A percentile compares a stretch with the other conserved stretches of the same genome.
Conservation (phyloP, 2,888 invertebrate genomes). For the Neelides folsomi region DNA sequence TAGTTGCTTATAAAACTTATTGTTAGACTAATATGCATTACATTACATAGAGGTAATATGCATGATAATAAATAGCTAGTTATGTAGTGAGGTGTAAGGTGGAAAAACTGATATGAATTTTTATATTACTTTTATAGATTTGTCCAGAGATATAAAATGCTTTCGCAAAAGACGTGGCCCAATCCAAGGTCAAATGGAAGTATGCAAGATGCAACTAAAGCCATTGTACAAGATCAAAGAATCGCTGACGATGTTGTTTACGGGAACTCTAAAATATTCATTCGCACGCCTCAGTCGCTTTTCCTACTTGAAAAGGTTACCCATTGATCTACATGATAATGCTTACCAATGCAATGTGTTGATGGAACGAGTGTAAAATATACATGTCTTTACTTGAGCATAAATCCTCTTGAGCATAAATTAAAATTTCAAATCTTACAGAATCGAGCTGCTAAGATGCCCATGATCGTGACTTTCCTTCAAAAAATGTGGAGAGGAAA, state of each 20-base stretch:
- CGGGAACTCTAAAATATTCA: conserved; percentile 91
- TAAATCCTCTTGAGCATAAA: background rate
- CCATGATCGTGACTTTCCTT: conserved; percentile 76
- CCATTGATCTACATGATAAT: background rate
- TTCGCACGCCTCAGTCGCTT: conserved; percentile 79
- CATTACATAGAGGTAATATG: no score
- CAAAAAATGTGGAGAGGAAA: conserved; percentile 91
- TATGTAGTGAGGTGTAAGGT: no score
- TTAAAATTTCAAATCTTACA: conserved; percentile 31
- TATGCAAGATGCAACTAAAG: conserved; percentile 69
- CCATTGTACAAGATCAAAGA: conserved; percentile 66
- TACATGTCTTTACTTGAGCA: background rate
- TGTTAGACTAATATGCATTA: no score
- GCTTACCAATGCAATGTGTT: background rate
- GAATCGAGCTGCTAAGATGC: conserved; percentile 71
- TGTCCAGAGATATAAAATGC: conserved; percentile 76
- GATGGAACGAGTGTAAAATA: background rate
- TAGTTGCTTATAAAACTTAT: no score
- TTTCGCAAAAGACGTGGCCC: conserved; percentile 91
- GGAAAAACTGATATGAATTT: background rate
- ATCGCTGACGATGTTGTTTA: conserved; percentile 74
- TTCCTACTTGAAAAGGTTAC: conserved; percentile 66
- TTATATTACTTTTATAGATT: conserved; percentile 9
- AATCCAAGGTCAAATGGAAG: conserved; percentile 62
- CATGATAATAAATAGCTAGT: no score